Conservation (phyloP, 2,797 vertebrate genomes). For the Linurgus olivaceus region DNA sequence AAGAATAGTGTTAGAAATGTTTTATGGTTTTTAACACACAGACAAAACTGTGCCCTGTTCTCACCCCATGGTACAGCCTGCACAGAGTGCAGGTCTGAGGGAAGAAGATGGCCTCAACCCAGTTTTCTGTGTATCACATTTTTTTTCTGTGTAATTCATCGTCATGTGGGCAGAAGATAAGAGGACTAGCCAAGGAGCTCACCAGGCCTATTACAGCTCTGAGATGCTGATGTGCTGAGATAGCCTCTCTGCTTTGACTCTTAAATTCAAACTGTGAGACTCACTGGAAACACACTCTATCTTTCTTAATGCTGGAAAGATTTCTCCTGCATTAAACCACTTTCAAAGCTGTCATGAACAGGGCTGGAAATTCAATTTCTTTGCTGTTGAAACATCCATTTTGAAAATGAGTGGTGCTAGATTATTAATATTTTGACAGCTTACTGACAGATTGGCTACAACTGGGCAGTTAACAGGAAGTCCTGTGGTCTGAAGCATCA, state of each 20-base stretch:
- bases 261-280: background rate
- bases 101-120: background rate
- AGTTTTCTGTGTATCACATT: background rate
- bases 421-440: constrained; percentile 39
- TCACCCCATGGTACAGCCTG: accelerated
- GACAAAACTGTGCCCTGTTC: accelerated
- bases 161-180: background rate
- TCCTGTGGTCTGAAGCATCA: background rate
- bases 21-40: background rate
- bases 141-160: background rate
- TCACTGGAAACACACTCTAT: background rate
- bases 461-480: background rate
- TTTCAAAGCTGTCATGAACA: constrained; percentile 22
- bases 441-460: background rate
- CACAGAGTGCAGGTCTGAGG: background rate
- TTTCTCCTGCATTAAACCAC: background rate
- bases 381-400: background rate
- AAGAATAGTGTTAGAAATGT: background rate
- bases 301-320: background rate
- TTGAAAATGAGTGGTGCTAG: background rate
- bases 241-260: background rate
- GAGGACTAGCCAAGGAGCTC: background rate
- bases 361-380: constrained; percentile 21
- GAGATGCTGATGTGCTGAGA: constrained; percentile 14
- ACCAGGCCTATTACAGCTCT: background rate